phyloP scores from a whole-genome alignment of 2,113 vertebrate genomes.

The Tympanuchus pallidicinctus region DNA sequence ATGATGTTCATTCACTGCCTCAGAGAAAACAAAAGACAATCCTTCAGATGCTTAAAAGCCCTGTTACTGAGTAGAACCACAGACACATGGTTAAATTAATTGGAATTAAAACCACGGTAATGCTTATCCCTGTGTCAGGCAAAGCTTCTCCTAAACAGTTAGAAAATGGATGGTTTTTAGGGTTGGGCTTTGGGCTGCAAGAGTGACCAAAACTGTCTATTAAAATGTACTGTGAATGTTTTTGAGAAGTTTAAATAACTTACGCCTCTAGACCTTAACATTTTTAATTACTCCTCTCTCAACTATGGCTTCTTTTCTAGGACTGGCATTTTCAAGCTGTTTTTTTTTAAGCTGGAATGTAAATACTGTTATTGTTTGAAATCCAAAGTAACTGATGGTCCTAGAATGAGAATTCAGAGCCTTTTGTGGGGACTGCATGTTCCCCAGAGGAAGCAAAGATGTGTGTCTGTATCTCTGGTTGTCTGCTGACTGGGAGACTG shows the following conservation, averaged over 20 bases:
- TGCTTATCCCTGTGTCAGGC: neutral
- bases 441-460: neutral
- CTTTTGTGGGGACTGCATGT: neutral
- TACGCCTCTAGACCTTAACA: neutral
- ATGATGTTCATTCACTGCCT: slow-evolving; percentile 48
- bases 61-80: slow-evolving; percentile 55
- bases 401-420: fast-evolving
- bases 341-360: neutral
- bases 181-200: neutral
- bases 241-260: neutral
- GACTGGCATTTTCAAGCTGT: neutral
- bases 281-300: neutral
- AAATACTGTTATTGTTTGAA: neutral
- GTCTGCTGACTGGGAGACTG: neutral
- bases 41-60: slow-evolving; percentile 79
- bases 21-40: slow-evolving; percentile 80
- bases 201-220: neutral
- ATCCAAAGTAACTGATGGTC: neutral
- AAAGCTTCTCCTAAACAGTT: neutral
- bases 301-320: neutral
- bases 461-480: neutral
- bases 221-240: neutral
- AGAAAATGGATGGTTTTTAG: neutral
- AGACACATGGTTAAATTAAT: fast-evolving
- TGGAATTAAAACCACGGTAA: neutral